phyloP scores from a whole-genome alignment of 2,888 invertebrate genomes.

The Agrypnus murinus region DNA sequence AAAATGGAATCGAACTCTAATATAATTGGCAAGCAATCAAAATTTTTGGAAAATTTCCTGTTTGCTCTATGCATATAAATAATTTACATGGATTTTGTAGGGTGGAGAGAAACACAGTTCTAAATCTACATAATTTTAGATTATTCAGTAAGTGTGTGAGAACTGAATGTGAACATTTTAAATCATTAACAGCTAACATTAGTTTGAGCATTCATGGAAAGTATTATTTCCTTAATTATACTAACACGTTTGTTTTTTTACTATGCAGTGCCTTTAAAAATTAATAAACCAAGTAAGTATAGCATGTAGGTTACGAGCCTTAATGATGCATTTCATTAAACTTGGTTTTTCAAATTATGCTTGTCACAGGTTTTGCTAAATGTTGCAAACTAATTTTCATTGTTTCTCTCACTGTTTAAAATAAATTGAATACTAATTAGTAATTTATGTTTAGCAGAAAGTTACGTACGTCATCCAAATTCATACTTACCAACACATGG shows the following conservation, averaged over 20 bases:
- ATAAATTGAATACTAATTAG: not conserved
- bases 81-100: conserved; percentile 57
- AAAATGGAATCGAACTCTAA: too few species aligned
- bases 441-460: conserved; percentile 70
- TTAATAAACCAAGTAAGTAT: conserved; percentile 73
- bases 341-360: conserved; percentile 9
- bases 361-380: conserved; percentile 6
- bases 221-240: conserved; percentile 32
- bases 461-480: conserved; percentile 88
- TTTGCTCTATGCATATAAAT: not conserved
- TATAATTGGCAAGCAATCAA: not conserved
- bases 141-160: conserved; percentile 48
- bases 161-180: conserved; percentile 35
- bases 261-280: conserved; percentile 76
- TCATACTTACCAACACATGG: conserved; percentile 82
- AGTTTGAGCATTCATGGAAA: conserved; percentile 16
- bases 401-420: not conserved
- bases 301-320: conserved; percentile 3
- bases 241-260: conserved; percentile 60
- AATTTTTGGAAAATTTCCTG: too few species aligned
- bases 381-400: not conserved
- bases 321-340: conserved; percentile 10
- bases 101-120: conserved; percentile 65
- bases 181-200: conserved; percentile 29
- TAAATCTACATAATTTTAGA: conserved; percentile 54